Evolutionary conservation across 2,113 vertebrate species (phyloP).

Genomic region (Scopus umbretta): DNA sequence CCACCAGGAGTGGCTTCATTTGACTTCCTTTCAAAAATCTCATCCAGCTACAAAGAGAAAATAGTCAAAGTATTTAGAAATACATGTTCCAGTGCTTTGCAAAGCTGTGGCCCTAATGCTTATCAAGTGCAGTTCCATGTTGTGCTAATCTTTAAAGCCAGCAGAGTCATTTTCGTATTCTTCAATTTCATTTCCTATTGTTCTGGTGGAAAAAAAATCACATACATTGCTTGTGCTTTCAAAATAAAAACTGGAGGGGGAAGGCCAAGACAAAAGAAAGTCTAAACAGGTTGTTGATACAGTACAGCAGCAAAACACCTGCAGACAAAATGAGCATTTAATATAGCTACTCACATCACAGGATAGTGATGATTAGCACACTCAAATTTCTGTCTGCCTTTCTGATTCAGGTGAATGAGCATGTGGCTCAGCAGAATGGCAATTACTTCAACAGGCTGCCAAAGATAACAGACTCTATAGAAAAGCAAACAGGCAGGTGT

Average conservation of each 20-base stretch:
- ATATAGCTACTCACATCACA: background rate
- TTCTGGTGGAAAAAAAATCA: background rate
- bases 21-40: slow-evolving; percentile 43
- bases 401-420: slow-evolving; percentile 48
- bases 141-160: slow-evolving; percentile 24
- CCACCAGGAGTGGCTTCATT: background rate
- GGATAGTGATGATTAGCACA: slow-evolving; percentile 41
- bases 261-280: background rate
- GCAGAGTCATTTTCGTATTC: background rate
- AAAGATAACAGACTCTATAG: slow-evolving; percentile 26
- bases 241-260: background rate
- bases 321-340: slow-evolving; percentile 54
- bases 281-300: background rate
- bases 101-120: background rate
- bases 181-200: background rate
- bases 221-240: background rate
- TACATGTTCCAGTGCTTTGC: slow-evolving; percentile 6
- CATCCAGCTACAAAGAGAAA: slow-evolving; percentile 11
- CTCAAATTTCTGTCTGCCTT: slow-evolving; percentile 50
- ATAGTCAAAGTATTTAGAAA: slow-evolving; percentile 9
- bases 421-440: slow-evolving; percentile 26
- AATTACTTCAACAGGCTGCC: slow-evolving; percentile 53
- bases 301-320: background rate
- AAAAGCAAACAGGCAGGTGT: slow-evolving; percentile 26
- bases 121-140: background rate